Percentiles rank a stretch among this genome's conserved stretches.
Conservation (phyloP, 2,888 invertebrate genomes). For the Trilocha varians region DNA sequence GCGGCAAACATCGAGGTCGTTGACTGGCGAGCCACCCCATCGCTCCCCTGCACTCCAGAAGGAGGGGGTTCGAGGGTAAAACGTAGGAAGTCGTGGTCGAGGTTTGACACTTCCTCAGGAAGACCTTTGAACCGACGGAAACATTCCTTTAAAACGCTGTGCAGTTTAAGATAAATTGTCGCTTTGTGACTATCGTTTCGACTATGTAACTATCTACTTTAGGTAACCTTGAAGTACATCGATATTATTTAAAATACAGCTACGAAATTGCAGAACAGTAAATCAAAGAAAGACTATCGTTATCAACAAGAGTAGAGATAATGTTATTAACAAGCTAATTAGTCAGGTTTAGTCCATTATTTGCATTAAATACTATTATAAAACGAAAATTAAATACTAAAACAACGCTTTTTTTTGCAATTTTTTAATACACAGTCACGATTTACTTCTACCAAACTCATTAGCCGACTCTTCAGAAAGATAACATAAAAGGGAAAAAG, state of each 20-base stretch:
- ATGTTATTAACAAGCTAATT: too few species aligned
- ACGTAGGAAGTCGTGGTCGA: constrained; percentile 56
- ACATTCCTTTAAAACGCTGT: constrained; percentile 16
- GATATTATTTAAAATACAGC: background rate
- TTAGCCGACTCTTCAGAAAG: too few species aligned
- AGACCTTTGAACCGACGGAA: constrained; percentile 62
- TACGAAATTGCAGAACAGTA: too few species aligned
- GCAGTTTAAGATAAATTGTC: background rate
- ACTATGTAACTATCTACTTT: background rate
- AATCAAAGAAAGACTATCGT: too few species aligned
- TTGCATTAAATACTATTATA: too few species aligned
- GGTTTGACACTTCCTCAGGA: constrained; percentile 72
- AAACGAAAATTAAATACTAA: too few species aligned
- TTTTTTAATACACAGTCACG: too few species aligned
- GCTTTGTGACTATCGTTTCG: background rate
- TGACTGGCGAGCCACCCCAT: constrained; percentile 37
- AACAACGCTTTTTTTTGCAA: too few species aligned
- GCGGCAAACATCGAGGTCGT: constrained; percentile 61
- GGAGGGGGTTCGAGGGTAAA: constrained; percentile 21
- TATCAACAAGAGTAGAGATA: too few species aligned
- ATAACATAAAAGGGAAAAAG: too few species aligned
- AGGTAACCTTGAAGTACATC: background rate
- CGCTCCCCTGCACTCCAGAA: constrained; percentile 31
- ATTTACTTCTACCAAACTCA: too few species aligned
- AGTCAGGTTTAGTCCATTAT: too few species aligned